phyloP scores from a whole-genome alignment of 2,888 invertebrate genomes.

The Cylindroiulus punctatus region DNA sequence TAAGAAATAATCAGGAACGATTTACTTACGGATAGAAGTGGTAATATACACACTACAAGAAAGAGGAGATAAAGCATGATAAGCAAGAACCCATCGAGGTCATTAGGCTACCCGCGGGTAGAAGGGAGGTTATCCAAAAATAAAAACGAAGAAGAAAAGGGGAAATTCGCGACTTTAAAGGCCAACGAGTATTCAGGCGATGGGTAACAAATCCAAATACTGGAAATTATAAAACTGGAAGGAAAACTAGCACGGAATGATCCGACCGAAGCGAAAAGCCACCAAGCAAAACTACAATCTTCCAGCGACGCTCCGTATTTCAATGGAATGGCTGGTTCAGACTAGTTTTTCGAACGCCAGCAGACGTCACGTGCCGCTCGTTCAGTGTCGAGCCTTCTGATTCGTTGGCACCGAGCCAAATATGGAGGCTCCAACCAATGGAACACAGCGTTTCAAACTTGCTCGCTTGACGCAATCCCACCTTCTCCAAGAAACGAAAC shows the following conservation, averaged over 20 bases:
- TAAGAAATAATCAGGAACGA: not conserved
- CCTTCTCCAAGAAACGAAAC: not conserved
- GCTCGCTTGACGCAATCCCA: not conserved
- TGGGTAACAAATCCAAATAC: not conserved
- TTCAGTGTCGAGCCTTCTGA: not conserved
- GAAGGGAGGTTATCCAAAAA: slow-evolving; percentile 53
- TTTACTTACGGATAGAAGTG: slow-evolving; percentile 56
- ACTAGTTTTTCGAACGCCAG: slow-evolving; percentile 33
- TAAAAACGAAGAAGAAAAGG: slow-evolving; percentile 26
- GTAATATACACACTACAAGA: slow-evolving; percentile 57
- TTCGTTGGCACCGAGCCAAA: not conserved
- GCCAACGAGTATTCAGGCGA: slow-evolving; percentile 7
- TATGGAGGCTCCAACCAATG: not conserved
- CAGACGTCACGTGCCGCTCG: not conserved
- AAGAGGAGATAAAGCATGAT: slow-evolving; percentile 57
- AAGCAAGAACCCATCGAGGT: slow-evolving; percentile 58
- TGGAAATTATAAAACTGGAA: not conserved
- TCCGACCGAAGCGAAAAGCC: slow-evolving; percentile 24
- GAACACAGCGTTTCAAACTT: not conserved
- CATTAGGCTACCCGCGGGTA: slow-evolving; percentile 56
- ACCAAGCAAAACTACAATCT: not conserved
- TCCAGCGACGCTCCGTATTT: not conserved
- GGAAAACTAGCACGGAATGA: slow-evolving; percentile 36
- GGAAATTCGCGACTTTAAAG: slow-evolving; percentile 30
- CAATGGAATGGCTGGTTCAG: slow-evolving; percentile 11